phyloP scores from a whole-genome alignment of 2,113 vertebrate genomes.

The Carassius auratus region DNA sequence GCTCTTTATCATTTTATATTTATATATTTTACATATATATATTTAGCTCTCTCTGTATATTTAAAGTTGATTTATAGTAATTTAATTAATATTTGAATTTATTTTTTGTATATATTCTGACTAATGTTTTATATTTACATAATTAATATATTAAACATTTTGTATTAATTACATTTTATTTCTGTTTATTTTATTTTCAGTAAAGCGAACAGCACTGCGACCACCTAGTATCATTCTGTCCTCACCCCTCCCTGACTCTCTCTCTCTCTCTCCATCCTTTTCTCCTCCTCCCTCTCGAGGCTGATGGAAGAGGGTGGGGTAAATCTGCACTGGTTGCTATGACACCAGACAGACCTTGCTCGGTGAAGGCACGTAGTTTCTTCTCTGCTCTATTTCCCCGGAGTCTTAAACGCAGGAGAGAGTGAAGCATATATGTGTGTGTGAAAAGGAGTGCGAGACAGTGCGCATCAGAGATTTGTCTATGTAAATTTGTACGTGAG shows the following conservation, averaged over 20 bases:
- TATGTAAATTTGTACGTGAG: constrained; percentile 8
- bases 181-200: neutral
- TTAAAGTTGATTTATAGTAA: too few relatives aligned
- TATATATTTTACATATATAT: too few relatives aligned
- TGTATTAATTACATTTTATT: neutral
- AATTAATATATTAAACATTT: neutral
- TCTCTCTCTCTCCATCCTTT: constrained; percentile 40
- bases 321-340: constrained; percentile 89
- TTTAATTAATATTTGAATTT: too few relatives aligned
- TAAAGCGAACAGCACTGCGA: neutral
- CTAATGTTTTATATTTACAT: neutral
- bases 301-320: constrained; percentile 82
- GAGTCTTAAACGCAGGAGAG: constrained; percentile 68
- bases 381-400: constrained; percentile 81
- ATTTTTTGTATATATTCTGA: neutral
- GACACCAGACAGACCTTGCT: constrained; percentile 91
- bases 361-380: constrained; percentile 85
- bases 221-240: constrained; percentile 28
- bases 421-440: constrained; percentile 19
- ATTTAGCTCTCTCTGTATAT: too few relatives aligned
- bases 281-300: constrained; percentile 53
- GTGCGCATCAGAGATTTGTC: constrained; percentile 19
- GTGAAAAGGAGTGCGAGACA: constrained; percentile 8
- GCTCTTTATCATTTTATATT: too few relatives aligned
- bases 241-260: constrained; percentile 49